Conservation (phyloP, 2,888 invertebrate genomes). For the Cheilosia vernalis region DNA sequence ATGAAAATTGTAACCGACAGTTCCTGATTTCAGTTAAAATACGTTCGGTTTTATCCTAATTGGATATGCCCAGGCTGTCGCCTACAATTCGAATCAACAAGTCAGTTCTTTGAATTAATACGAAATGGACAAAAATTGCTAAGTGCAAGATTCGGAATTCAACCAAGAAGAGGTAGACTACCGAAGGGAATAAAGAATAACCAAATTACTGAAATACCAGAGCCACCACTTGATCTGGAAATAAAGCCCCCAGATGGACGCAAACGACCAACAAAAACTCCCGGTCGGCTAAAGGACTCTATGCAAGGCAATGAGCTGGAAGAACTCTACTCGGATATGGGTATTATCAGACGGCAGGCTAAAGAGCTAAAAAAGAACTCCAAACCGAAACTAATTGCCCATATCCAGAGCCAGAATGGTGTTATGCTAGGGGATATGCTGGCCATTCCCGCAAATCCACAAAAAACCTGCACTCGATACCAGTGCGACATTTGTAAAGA, state of each 20-base stretch:
- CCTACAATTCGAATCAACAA: constrained; percentile 89
- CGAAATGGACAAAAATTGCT: constrained; percentile 86
- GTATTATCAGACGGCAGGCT: constrained; percentile 86
- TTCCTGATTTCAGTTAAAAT: constrained; percentile 85
- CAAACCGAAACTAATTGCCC: constrained; percentile 29
- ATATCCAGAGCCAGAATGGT: constrained; percentile 80
- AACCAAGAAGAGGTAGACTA: constrained; percentile 77
- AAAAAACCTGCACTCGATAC: constrained; percentile 26
- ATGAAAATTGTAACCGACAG: not conserved
- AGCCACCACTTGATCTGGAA: not conserved
- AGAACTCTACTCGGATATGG: constrained; percentile 89
- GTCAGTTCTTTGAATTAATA: constrained; percentile 89
- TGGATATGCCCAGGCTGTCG: constrained; percentile 91
- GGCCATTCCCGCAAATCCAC: constrained; percentile 2
- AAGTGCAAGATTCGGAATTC: constrained; percentile 82
- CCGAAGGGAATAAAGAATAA: not conserved
- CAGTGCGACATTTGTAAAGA: constrained; percentile 84
- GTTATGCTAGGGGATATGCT: constrained; percentile 76
- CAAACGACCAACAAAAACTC: constrained; percentile 86
- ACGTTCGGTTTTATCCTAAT: constrained; percentile 88
- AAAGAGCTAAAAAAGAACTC: constrained; percentile 77
- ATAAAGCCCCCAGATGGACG: not conserved
- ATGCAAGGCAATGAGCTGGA: constrained; percentile 91
- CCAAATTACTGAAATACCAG: constrained; percentile 80
- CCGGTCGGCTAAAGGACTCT: constrained; percentile 86